Evolutionary conservation across 1,140 invertebrate genomes (phyloP).

Genomic region (Sycophaga agraensis): DNA sequence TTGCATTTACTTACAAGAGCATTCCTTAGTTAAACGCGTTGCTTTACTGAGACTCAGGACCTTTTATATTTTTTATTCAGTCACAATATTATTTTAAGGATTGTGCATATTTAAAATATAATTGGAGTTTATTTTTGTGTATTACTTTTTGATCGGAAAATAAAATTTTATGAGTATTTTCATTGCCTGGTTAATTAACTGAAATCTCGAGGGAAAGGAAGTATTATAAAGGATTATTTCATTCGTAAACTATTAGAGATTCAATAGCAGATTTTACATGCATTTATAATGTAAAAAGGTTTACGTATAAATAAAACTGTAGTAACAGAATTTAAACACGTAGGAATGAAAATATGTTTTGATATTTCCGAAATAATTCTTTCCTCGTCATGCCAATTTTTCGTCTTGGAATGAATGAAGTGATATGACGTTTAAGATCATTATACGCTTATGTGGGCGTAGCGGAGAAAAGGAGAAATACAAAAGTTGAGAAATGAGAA

Average conservation of each 20-base stretch:
- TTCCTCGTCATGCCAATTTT: slow-evolving; percentile 11
- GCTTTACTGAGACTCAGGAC: not conserved
- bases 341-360: too few relatives aligned
- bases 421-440: slow-evolving; percentile 1
- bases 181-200: not conserved
- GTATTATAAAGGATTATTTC: not conserved
- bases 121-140: slow-evolving; percentile 8
- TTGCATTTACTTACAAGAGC: not conserved
- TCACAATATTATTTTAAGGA: slow-evolving; percentile 20
- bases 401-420: not conserved
- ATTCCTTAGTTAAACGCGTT: slow-evolving; percentile 1
- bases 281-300: not conserved
- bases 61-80: slow-evolving; percentile 6
- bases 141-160: not conserved
- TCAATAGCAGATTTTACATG: not conserved
- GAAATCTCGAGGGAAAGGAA: not conserved
- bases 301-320: slow-evolving; percentile 1
- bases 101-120: slow-evolving; percentile 36
- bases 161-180: not conserved
- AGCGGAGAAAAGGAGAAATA: slow-evolving; percentile 1
- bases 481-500: not conserved
- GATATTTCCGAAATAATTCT: too few relatives aligned
- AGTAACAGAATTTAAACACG: too few relatives aligned
- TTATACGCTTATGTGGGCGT: slow-evolving; percentile 8
- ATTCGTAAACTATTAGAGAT: not conserved